Conservation (phyloP, 1,140 invertebrate genomes). For the Lucilia sericata region DNA sequence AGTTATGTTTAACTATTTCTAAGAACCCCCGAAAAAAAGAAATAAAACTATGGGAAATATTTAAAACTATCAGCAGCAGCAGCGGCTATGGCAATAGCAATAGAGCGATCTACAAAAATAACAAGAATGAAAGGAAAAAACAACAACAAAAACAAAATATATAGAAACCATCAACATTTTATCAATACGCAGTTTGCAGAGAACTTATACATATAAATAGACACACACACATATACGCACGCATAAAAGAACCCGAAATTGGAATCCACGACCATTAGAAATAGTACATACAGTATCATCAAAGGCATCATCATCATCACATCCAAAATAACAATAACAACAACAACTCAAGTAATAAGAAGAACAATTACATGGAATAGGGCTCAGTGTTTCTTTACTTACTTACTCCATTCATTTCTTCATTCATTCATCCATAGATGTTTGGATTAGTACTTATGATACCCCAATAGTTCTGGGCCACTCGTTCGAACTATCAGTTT, state of each 20-base stretch:
- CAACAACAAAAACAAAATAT: slow-evolving; percentile 35
- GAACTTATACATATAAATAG: not conserved
- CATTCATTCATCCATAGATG: slow-evolving; percentile 4
- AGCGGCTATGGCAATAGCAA: slow-evolving; percentile 32
- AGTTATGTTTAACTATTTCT: slow-evolving; percentile 66
- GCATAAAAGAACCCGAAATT: slow-evolving; percentile 16
- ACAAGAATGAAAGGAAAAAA: slow-evolving; percentile 1
- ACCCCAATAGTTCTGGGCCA: too few relatives aligned
- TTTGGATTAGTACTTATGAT: too few relatives aligned
- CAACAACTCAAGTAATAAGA: not conserved
- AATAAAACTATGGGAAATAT: slow-evolving; percentile 55
- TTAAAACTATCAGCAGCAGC: slow-evolving; percentile 49
- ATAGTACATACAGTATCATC: not conserved
- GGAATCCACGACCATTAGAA: slow-evolving; percentile 19
- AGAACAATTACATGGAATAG: not conserved
- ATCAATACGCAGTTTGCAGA: slow-evolving; percentile 38
- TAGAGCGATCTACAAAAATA: slow-evolving; percentile 14
- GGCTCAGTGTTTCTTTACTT: not conserved
- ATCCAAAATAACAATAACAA: not conserved
- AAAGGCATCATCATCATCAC: slow-evolving; percentile 28
- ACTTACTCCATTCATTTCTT: slow-evolving; percentile 3
- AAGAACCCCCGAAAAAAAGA: slow-evolving; percentile 57
- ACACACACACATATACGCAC: not conserved
- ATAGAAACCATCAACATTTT: slow-evolving; percentile 32
- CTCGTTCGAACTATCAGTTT: too few relatives aligned